Percentiles rank a stretch among this genome's conserved stretches.
These are phyloP conservation scores for Ceratosolen solmsi DNA, from an alignment of 1,140 invertebrate genomes.

Conservation along the genomic window DNA sequence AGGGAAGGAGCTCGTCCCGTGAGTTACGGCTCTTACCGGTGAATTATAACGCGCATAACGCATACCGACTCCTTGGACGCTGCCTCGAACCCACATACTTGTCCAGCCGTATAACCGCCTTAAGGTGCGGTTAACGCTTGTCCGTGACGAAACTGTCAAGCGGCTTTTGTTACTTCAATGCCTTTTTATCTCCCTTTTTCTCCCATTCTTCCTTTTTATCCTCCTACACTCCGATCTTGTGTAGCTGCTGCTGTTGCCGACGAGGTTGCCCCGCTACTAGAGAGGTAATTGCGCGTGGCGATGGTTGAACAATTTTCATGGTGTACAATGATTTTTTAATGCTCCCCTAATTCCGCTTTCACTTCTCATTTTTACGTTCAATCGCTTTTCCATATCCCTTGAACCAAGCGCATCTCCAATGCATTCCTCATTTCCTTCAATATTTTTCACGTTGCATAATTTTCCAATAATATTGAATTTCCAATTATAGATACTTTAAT, in stretches of 20 bases:
- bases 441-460: background rate
- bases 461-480: background rate
- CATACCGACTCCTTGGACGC: conserved; percentile 57
- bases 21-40: conserved; percentile 67
- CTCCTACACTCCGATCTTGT: conserved; percentile 11
- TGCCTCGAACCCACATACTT: conserved; percentile 46
- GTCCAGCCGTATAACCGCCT: conserved; percentile 35
- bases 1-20: conserved; percentile 52
- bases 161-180: conserved; percentile 23
- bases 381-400: background rate
- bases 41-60: conserved; percentile 69
- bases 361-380: background rate
- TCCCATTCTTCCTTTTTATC: background rate
- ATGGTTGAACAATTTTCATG: conserved; percentile 1
- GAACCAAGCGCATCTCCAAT: background rate
- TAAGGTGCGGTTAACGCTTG: conserved; percentile 48
- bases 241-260: background rate
- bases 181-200: background rate
- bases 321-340: background rate
- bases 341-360: background rate
- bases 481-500: no score
- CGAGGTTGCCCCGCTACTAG: background rate
- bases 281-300: conserved; percentile 1
- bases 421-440: no score
- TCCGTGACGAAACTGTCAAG: conserved; percentile 49